Evolutionary conservation across 2,888 invertebrate species (phyloP), one percentile per base, ranked within the genome.

Genomic region (Sthenelais limicola): DNA sequence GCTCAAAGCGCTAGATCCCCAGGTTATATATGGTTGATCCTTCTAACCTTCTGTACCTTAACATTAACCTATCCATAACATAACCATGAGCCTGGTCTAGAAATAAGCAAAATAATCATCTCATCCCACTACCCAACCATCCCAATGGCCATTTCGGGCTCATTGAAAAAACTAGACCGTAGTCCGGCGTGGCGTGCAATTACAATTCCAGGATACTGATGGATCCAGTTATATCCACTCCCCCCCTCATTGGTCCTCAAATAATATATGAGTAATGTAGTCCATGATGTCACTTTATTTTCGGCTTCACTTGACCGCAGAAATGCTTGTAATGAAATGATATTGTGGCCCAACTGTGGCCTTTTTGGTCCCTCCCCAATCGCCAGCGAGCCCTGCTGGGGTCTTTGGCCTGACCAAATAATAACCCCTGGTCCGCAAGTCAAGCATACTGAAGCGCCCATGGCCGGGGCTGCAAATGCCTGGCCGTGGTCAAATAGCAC

Each of bases 231-330:
- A 26, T 26, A 26, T n/a, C 49, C 9, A 33, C 30, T 56, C 56
- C 56, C n/a, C n/a, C 56, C 56, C 33, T 56, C 56, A 56, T 56
- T 24, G 56, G 56, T 56, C 56, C 30, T 21, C 56, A 56, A 56
- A 56, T 56, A 56, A 56, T 56, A 32, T 56, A 56, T 56, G 56
- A 7, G 56, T 33, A 33, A 56, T 56, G 33, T 33, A 56, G 21
- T 32, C 56, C 9, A 24, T 33, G 56, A 56, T 56, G 56, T 56
- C 56, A 56, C 33, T 56, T 56, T 56, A 56, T 56, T 56, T 56
- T 56, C 56, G 56, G 56, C 56, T 56, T 56, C 56, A 56, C 56
- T 56, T 56, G 56, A 56, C 56, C 56, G 33, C 56, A 33, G 56
- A 56, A 56, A 56, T 56, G 33, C 32, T 33, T 33, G 56, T 56